phyloP scores from a whole-genome alignment of 2,113 vertebrate species.

The Corythornis vintsioides region DNA sequence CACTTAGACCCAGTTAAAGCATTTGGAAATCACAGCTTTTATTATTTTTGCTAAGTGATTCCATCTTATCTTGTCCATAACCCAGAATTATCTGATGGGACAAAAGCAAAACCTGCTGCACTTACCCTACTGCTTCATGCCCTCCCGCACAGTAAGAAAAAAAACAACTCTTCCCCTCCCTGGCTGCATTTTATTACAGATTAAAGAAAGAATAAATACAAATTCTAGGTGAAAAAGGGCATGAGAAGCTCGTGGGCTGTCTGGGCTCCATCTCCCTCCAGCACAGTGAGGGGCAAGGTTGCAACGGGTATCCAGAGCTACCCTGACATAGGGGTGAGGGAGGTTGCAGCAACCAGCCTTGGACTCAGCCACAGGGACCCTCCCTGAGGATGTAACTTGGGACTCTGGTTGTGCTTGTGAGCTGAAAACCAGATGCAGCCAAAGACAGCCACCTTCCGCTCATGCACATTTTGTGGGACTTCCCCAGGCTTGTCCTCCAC shows the following conservation, averaged over 20 bases:
- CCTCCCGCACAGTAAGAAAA: neutral
- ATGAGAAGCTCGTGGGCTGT: neutral
- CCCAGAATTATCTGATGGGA: neutral
- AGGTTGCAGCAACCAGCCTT: neutral
- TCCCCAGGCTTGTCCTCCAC: neutral
- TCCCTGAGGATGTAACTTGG: accelerated
- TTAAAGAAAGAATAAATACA: neutral
- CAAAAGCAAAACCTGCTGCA: neutral
- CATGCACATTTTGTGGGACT: accelerated
- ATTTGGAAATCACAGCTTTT: neutral
- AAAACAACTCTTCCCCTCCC: neutral
- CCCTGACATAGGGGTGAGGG: neutral
- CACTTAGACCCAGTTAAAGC: neutral
- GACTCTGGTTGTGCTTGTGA: accelerated
- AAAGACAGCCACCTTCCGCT: neutral
- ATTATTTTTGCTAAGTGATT: neutral
- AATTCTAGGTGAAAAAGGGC: neutral
- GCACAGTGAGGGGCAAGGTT: neutral
- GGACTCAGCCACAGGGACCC: neutral
- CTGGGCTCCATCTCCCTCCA: neutral
- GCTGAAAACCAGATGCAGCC: neutral
- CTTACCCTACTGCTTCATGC: neutral
- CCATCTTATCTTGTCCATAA: neutral
- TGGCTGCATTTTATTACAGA: neutral
- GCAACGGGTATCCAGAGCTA: neutral